Conservation (phyloP, 2,888 invertebrate genomes). For the Oxycera nigricornis region DNA sequence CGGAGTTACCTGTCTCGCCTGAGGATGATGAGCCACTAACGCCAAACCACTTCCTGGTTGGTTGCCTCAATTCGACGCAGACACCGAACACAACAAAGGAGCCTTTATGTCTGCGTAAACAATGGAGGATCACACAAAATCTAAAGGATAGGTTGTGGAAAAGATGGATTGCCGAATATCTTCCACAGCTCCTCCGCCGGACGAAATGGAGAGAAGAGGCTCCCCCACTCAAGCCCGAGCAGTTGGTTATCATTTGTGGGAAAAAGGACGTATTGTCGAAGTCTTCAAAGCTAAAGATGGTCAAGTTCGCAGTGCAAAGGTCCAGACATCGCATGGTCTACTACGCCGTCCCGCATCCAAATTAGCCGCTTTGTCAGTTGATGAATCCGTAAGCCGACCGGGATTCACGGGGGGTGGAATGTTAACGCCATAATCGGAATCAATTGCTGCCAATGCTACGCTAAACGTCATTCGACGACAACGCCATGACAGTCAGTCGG, state of each 20-base stretch:
- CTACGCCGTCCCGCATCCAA: not conserved
- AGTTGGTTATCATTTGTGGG: slow-evolving; percentile 47
- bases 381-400: not conserved
- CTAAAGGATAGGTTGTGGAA: not conserved
- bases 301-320: not conserved
- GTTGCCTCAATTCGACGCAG: not conserved
- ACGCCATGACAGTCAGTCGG: too few species aligned
- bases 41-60: slow-evolving; percentile 38
- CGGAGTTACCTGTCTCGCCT: not conserved
- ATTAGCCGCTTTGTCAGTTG: not conserved
- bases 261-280: not conserved
- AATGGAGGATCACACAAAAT: not conserved
- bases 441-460: too few species aligned
- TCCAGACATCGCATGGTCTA: not conserved
- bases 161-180: slow-evolving; percentile 23
- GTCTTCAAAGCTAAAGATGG: not conserved
- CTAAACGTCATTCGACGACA: too few species aligned
- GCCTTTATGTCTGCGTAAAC: not conserved
- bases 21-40: slow-evolving; percentile 41
- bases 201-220: slow-evolving; percentile 40
- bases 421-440: not conserved
- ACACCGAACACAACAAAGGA: not conserved
- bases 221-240: slow-evolving; percentile 32
- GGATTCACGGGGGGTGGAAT: not conserved
- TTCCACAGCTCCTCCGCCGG: slow-evolving; percentile 39